Evolutionary conservation across 37 sponge, comb jelly and placozoan genomes (phyloP), one percentile per base, ranked within the genome.

Genomic region (Ianthella basta): DNA sequence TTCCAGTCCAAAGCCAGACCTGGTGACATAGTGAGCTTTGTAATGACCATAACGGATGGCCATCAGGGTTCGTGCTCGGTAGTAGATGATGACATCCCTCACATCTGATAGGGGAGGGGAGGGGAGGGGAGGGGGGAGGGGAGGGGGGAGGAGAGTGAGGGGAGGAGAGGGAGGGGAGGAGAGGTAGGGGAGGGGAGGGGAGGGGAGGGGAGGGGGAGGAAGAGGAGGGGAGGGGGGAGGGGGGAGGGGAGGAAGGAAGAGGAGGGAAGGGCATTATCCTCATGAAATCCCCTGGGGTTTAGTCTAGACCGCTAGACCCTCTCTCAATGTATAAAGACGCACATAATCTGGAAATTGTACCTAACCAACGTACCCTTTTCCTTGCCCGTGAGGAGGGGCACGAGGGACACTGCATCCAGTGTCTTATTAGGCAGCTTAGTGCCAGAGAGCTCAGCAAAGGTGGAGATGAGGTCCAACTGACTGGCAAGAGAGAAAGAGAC

Each of bases 21-120:
- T 64, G 24, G 86, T 86, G 60, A 80, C 80, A 64, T 56, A 86
- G 67, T 86, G 86, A 24, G 86, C 86, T 67, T 86, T 86, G 75
- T 59, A 86, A 55, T 63, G 29, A 29, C 65, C 59, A 33, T 86
- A 86, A 23, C 86, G 65, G 15, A 86, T 80, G 23, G 86, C 86
- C 86, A 86, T 86, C 66, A 86, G 79, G 6, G 86, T 86, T 21
- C 65, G 78, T 20, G 80, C 86, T 63, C 86, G 44, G 39, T 86
- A 86, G 60, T 86, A 86, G 80, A 86, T 79, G 6, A 79, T 24
- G n/a, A 63, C 39, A 16, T 86, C 86, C 4, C 86, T 39, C 32
- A 63, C 44, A 21, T 56, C 84, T 84, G 63, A 35, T 12, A 72
- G 38, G 34, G 74, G 34, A 8, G 34, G 5, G 27, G 27, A 10